Percentiles rank a stretch among this genome's conserved stretches.
Conservation (phyloP, 1,140 invertebrate genomes). For the Anadara kagoshimensis region DNA sequence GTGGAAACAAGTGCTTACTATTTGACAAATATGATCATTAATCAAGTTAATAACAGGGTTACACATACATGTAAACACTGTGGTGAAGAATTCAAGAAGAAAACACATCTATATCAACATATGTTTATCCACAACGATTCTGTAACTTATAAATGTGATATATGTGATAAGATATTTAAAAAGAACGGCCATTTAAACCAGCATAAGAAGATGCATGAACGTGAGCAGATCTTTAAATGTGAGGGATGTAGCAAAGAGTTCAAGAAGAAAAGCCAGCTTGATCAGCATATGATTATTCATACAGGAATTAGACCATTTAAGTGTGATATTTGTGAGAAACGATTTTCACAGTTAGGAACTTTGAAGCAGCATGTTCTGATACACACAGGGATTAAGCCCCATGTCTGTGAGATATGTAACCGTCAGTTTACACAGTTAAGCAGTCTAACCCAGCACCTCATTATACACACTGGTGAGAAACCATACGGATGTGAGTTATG, state of each 20-base stretch:
- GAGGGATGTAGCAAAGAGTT: conserved; percentile 27
- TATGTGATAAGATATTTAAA: conserved; percentile 25
- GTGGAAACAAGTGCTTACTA: no score
- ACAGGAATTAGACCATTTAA: conserved; percentile 31
- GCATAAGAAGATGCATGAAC: conserved; percentile 19
- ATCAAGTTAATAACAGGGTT: no score
- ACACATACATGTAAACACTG: conserved; percentile 13
- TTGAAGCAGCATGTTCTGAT: conserved; percentile 19
- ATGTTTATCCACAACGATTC: conserved; percentile 8
- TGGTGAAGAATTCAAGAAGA: conserved; percentile 11
- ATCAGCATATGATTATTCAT: conserved; percentile 27
- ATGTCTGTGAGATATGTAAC: conserved; percentile 23
- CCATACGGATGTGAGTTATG: conserved; percentile 82
- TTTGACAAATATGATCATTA: no score
- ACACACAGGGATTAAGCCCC: conserved; percentile 22
- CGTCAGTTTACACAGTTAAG: conserved; percentile 16
- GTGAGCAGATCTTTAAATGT: conserved; percentile 10
- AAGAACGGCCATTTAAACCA: conserved; percentile 7
- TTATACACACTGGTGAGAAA: conserved; percentile 95
- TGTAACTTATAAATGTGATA: conserved; percentile 1
- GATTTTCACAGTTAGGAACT: conserved; percentile 30
- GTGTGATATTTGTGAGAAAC: conserved; percentile 25
- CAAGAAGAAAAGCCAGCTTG: conserved; percentile 22
- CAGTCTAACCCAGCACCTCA: conserved; percentile 79
- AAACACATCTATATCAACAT: conserved; percentile 1